Base-by-base conservation (phyloP, 2,113 vertebrate genomes). In the Triplophysa tibetana region DNA sequence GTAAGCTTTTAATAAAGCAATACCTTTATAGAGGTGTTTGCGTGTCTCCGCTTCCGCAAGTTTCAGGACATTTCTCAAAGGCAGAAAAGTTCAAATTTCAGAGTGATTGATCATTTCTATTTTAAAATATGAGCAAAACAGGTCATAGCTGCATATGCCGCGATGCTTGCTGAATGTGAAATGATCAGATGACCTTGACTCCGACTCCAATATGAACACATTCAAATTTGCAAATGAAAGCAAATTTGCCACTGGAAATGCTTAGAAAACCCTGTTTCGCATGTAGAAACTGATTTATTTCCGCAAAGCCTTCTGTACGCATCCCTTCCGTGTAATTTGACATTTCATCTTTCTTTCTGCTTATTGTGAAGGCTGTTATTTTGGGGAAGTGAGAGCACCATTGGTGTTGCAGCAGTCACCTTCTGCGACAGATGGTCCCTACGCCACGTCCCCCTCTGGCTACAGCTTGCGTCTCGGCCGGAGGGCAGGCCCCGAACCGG, bases 381-480 rank as follows among this genome's bases (percentile, higher is more conserved):
- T 85, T 88, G 85, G 87, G 87, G 75, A 79, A 86, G 84, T 70
- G 86, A 72, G 86, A 89, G 92, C 90, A 89, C 86, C 81, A 85
- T 24, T 85, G 87, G 86, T 86, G 85, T 90, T 84, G 84, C 65
- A 81, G 88, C 70, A 76, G 88, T 86, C 88, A 87, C 89, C 86
- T 83, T 83, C 85, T 85, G 85, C 80, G 87, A 89, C 91, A 93
- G 93, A 93, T 93, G 92, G 93, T 83, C 83, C 84, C 82, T 65
- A 85, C 77, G 84, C 23, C 75, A 79, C 69, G 82, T 77, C 64
- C 77, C 45, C 83, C 83, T 78, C 74, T 80, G 52, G 60, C 85
- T 86, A 86, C 88, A 90, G 89, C 88, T 87, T 87, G 89, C 75
- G 84, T 84, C 88, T 85, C 83, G 29, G 86, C 84, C 85, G 86